Evolutionary conservation across 64 coral and sea anemone genomes (phyloP), one percentile per base, ranked within the genome.

Genomic region (Dendrophyllia cribrosa): DNA sequence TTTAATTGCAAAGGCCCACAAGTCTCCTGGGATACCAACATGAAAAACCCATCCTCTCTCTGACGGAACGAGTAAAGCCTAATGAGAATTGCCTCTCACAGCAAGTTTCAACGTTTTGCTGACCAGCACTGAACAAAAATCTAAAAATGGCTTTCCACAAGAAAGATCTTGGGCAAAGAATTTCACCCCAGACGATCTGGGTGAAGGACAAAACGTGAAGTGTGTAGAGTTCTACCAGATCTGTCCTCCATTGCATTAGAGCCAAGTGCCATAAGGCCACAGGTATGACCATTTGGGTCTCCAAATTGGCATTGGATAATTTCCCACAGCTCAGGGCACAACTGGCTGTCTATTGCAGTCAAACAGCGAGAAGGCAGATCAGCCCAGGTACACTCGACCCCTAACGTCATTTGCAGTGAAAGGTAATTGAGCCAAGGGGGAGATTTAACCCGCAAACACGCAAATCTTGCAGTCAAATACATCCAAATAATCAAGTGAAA

Each of bases 261-360:
- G 65, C 65, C 79, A 4, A 83, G 20, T 43, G 79, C 79, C 79
- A 83, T 83, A 83, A 66, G 79, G 25, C 65, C 56, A 61, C 82
- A 85, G 14, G 34, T 67, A 26, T 85, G 82, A 16, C 62, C 61
- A 4, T 17, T 1, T 8, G 34, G 1, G 16, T 58, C 79, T 1
- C 79, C 79, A 83, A 65, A 83, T 15, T 61, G 7, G 1, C 14
- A 1, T 16, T 83, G 21, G 11, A 85, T 26, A 34, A 69, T 44
- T 6, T 85, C 43, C 82, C 61, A 85, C 17, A 85, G 20, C 34
- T 20, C 26, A 24, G 5, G 1, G 3, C 6, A 23, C 59, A 83
- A 83, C 6, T 61, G n/a, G 26, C n/a, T 46, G 43, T 83, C 79
- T 26, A 24, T 17, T 4, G 25, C 6, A 46, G 79, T 64, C 56